Conservation (phyloP, 2,797 vertebrate species). For the Rhinoraja longicauda region DNA sequence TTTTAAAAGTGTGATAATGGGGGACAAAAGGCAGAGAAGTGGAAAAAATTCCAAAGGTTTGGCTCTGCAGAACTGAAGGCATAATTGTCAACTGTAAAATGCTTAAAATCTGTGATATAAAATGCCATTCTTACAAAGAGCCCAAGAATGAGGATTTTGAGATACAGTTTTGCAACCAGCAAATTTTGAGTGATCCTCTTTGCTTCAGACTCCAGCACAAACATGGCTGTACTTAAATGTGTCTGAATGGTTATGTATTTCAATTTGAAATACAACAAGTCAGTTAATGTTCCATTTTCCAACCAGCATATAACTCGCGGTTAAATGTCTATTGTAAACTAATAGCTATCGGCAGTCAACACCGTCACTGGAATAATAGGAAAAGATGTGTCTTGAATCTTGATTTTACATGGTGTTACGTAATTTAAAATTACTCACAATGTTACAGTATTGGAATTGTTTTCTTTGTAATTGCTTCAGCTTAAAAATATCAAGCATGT, state of each 20-base stretch:
- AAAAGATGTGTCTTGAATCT: background rate
- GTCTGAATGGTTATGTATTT: background rate
- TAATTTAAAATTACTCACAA: background rate
- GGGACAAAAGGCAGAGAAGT: too few relatives aligned
- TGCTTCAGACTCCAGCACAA: too few relatives aligned
- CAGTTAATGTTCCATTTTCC: background rate
- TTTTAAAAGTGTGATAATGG: too few relatives aligned
- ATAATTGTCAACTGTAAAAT: too few relatives aligned
- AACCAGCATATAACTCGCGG: background rate
- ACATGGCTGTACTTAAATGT: too few relatives aligned
- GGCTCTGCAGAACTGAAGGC: too few relatives aligned
- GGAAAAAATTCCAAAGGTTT: too few relatives aligned
- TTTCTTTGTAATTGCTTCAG: constrained; percentile 9
- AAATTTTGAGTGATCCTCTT: too few relatives aligned
- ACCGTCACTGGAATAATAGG: background rate
- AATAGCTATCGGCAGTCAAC: background rate
- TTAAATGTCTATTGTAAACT: background rate
- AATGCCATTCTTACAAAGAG: too few relatives aligned
- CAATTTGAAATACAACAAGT: background rate
- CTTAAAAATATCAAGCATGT: constrained; percentile 42
- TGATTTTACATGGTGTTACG: background rate
- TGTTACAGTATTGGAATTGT: background rate
- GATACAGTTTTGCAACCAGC: too few relatives aligned
- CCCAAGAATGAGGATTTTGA: too few relatives aligned
- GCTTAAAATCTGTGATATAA: too few relatives aligned